Base-by-base conservation (phyloP, 2,113 vertebrate species). In the Leucopsar rothschildi region DNA sequence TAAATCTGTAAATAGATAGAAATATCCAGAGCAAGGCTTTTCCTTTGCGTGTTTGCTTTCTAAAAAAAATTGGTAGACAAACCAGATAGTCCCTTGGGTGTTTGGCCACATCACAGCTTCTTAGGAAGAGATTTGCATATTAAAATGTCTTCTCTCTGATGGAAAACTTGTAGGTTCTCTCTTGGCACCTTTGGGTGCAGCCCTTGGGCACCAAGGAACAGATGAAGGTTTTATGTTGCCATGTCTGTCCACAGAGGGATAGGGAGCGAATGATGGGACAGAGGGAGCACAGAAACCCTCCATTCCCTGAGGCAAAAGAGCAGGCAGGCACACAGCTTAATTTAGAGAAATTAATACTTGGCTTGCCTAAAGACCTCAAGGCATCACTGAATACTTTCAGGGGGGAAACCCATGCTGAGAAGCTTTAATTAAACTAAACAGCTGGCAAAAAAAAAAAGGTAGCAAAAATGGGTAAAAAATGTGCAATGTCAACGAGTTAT, bases 381-480 rank as follows among this genome's bases (percentile, higher is more conserved):
- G 88, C 68, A 88, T 53, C 56, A 55, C 80, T 86, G 47, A 86
- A 60, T 81, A 57, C 31, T 50, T 50, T 63, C 66, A 92, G 79
- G 21, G 63, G 81, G 81, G 72, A 90, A 95, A 47, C 47, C 52
- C 63, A n/a, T 40, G 86, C 76, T 78, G 76, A 20, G 94, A 44
- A 86, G 47, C 24, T 83, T 94, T 94, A 90, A 95, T 95, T 90
- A 95, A 94, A 90, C 75, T 12, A 81, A 94, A 57, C 47, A 61
- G 55, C 42, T 80, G 64, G 76, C 64, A 88, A 78, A 82, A 88
- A 87, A 37, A 37, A 37, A 56, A 53, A 6, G 2, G 1, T 18
- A 57, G 29, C 8, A 55, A 70, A 90, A 64, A 23, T 1, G 16
- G 29, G 63, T 82, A 18, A 84, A 83, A 87, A 78, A 68, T 5